phyloP scores from a whole-genome alignment of 2,888 invertebrate genomes.

The Laothoe populi region DNA sequence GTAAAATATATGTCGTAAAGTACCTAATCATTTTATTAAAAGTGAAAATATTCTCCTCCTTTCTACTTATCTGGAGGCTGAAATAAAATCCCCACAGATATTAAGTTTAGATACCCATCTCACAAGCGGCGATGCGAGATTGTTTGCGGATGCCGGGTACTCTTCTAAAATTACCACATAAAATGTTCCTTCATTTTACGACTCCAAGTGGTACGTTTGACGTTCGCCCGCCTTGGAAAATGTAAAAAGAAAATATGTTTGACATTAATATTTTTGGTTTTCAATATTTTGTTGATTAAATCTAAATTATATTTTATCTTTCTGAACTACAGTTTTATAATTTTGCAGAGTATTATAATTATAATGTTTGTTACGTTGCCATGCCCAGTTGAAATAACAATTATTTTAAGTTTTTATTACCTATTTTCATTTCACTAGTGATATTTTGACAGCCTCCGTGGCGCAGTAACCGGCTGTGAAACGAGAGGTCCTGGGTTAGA shows the following conservation, averaged over 20 bases:
- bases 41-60: neutral
- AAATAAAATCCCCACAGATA: conserved; percentile 5
- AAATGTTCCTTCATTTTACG: conserved; percentile 18
- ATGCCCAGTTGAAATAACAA: no score
- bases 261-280: conserved; percentile 1
- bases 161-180: conserved; percentile 18
- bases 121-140: neutral
- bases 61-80: conserved; percentile 5
- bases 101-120: conserved; percentile 12
- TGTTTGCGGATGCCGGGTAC: conserved; percentile 17
- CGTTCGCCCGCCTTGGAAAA: conserved; percentile 3
- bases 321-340: neutral
- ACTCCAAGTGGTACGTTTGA: neutral
- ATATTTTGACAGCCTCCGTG: no score
- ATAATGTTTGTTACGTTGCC: neutral
- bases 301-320: neutral
- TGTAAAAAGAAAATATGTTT: conserved; percentile 2
- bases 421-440: no score
- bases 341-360: neutral
- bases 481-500: no score
- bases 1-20: neutral
- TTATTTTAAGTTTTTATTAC: no score
- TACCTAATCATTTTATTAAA: neutral
- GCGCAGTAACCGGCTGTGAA: no score
- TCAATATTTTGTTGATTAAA: neutral